Evolutionary conservation across 2,113 vertebrate species (phyloP), one percentile per base, ranked within the genome.

Genomic region (Fregetta grallaria): DNA sequence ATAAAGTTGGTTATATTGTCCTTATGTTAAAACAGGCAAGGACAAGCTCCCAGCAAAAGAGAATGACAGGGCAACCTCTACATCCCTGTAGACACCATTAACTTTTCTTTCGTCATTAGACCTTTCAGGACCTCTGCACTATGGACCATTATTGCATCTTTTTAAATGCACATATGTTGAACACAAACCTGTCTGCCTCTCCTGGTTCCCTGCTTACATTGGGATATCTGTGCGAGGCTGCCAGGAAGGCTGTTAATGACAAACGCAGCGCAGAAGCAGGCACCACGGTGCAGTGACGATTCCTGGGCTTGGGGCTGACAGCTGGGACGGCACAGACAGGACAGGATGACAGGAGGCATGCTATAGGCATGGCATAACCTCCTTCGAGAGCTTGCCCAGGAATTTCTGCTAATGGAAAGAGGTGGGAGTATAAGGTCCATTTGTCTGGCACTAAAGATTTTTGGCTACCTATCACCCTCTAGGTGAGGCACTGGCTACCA

Each of bases 251-350:
- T 89, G 6, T 29, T 7, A 17, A 40, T 27, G 67, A 36, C 63
- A n/a, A n/a, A 6, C 0, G 13, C n/a, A 75, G 42, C 1, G 3
- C 65, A 79, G 67, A 38, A 40, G 38, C 0, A 1, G 45, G 55
- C 20, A 40, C 6, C 49, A 6, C 0, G 2, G 65, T 29, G 36
- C 14, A 29, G 44, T 27, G 45, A 44, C 1, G 4, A n/a, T 66
- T 56, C n/a, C 84, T 55, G 63, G 32, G 19, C 63, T 50, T 56
- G 59, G 66, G 40, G 32, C 32, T 79, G n/a, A 22, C 12, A 23
- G 32, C 63, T 56, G 50, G 68, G 49, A 34, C 1, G 13, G 70
- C 45, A 87, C 38, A 68, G 45, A 20, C 21, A 56, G 40, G 59
- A 19, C 3, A 15, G 25, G 32, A 38, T 91, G 53, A 49, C 50